Percentiles rank a stretch among this genome's conserved stretches.
Conservation (phyloP, 2,888 invertebrate species). For the Acholoe squamosa region DNA sequence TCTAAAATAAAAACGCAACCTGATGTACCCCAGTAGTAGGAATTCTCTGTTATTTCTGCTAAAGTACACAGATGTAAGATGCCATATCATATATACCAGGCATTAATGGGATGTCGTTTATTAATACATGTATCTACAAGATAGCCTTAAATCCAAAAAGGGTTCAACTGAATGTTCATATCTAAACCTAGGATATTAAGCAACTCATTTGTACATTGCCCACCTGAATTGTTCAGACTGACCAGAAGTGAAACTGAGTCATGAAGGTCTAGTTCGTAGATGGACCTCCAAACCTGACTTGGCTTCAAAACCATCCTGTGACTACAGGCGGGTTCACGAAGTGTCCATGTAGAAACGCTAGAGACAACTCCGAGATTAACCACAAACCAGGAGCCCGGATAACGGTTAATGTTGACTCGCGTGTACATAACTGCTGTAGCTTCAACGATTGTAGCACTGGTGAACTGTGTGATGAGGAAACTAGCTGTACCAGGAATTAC, state of each 20-base stretch:
- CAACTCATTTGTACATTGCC: background rate
- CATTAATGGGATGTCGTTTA: no score
- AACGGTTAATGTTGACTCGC: background rate
- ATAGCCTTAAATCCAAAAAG: no score
- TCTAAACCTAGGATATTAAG: background rate
- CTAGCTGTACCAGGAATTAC: conserved; percentile 28
- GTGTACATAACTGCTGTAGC: background rate
- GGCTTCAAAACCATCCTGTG: background rate
- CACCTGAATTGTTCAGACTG: background rate
- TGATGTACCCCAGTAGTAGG: no score
- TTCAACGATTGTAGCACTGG: background rate
- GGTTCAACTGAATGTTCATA: no score
- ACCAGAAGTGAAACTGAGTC: background rate
- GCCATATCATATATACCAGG: no score
- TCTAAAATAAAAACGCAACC: background rate
- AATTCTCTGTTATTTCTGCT: no score
- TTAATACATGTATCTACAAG: no score
- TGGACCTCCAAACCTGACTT: background rate
- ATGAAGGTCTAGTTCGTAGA: conserved; percentile 14
- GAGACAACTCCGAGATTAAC: conserved; percentile 3
- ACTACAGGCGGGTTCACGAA: background rate
- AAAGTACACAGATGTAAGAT: no score
- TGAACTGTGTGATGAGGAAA: conserved; percentile 15
- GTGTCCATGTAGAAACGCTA: background rate
- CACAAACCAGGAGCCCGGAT: conserved; percentile 20